Evolutionary conservation across 2,888 invertebrate genomes (phyloP).

Genomic region (Tenthredo distinguenda): DNA sequence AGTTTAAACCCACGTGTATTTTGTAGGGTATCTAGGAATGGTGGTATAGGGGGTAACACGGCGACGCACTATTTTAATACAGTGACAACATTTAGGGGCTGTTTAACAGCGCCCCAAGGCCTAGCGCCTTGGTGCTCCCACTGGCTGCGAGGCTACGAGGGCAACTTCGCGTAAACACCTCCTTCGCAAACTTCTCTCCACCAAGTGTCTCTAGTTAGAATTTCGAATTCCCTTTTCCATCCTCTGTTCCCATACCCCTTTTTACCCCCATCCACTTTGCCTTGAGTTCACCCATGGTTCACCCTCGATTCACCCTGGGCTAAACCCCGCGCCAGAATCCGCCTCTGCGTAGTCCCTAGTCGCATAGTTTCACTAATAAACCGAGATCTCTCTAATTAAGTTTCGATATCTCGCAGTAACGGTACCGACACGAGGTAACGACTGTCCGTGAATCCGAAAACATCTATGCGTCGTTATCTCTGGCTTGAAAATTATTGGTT

Average conservation of each 20-base stretch:
- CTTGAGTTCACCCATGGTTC: conserved; percentile 55
- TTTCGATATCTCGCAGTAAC: conserved; percentile 51
- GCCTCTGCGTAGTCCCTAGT: conserved; percentile 42
- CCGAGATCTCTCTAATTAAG: conserved; percentile 55
- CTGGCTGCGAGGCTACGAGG: conserved; percentile 54
- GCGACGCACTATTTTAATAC: conserved; percentile 63
- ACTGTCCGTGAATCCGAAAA: conserved; percentile 45
- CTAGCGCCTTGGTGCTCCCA: conserved; percentile 57
- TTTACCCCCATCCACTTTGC: conserved; percentile 22
- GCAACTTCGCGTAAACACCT: conserved; percentile 67
- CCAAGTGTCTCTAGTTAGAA: conserved; percentile 65
- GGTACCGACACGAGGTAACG: conserved; percentile 18
- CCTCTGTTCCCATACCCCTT: conserved; percentile 53
- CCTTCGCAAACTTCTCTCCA: conserved; percentile 67
- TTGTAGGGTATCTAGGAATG: not conserved
- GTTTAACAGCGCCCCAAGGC: conserved; percentile 65
- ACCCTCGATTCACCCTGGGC: conserved; percentile 51
- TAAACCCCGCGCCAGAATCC: conserved; percentile 8
- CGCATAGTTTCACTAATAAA: conserved; percentile 54
- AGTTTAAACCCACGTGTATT: conserved; percentile 15
- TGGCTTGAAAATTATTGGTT: conserved; percentile 20
- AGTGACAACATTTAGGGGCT: conserved; percentile 66
- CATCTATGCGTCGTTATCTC: conserved; percentile 24
- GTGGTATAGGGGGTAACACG: conserved; percentile 10
- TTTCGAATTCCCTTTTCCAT: conserved; percentile 65